Base-by-base conservation (phyloP, 2,888 invertebrate species). In the Dasysyrphus albostriatus region DNA sequence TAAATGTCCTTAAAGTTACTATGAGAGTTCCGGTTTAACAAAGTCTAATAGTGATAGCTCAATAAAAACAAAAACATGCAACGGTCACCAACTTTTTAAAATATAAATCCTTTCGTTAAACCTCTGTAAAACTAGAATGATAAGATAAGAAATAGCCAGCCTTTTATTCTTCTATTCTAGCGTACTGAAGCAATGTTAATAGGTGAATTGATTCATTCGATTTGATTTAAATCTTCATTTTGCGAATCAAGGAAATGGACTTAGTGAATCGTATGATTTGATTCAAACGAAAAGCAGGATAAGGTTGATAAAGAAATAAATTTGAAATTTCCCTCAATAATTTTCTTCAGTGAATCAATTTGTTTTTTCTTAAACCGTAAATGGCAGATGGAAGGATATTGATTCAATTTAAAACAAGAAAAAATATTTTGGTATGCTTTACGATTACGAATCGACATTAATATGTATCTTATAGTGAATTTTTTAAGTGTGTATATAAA, bases 371-470 rank as follows among this genome's bases (percentile, higher is more conserved):
- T 14, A 3, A 9, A 54, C 29, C 14, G 5, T 9, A n/a, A 34
- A 16, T 8, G 1, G 2, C 5, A 12, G 34, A 37, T 16, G 32
- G 58, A 37, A 16, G 32, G 58, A 58, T 19, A 58, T 58, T 37
- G 58, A 34, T 58, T 37, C 34, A 56, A 32, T 56, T 56, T 56
- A 14, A 44, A 44, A n/a, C n/a, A n/a, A n/a, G n/a, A n/a, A 44
- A 6, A n/a, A 7, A 44, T 37, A 9, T 9, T 1, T 32, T 4
- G 1, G 12, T 42, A 42, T 14, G 32, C 24, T 8, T 39, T 3
- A 12, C 39, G 39, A 39, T 39, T 44, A 14, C 7, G 7, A 6
- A 44, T 14, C 1, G 6, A 44, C n/a, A 44, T 7, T 0, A 4
- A 7, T 2, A 44, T 2, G 19, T 1, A 29, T 1, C 3, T 24